These are phyloP conservation scores for Tipula lateralis DNA, from an alignment of 2,888 invertebrate genomes.

Conservation along the genomic window DNA sequence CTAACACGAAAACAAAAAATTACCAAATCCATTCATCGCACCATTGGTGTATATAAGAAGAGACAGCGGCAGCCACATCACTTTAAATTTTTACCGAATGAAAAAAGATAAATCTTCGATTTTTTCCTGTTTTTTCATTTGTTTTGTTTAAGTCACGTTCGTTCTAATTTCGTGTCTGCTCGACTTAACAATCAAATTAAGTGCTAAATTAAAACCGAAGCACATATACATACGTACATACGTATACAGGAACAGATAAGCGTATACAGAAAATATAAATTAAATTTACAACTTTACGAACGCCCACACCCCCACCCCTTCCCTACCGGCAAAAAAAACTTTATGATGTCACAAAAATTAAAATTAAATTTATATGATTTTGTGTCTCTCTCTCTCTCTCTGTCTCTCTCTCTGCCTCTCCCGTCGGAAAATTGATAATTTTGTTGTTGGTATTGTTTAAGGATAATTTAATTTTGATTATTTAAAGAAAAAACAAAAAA, in stretches of 20 bases:
- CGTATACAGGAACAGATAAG: background rate
- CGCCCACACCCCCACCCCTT: background rate
- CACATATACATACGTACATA: background rate
- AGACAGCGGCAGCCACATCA: background rate
- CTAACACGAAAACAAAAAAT: too few species aligned
- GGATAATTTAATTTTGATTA: slow-evolving; percentile 3
- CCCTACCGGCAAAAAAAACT: background rate
- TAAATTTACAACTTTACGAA: background rate
- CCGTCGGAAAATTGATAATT: background rate
- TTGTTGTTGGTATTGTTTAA: background rate
- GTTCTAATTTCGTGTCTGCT: background rate
- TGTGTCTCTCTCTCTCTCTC: background rate
- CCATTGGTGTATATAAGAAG: too few species aligned
- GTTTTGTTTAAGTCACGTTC: background rate
- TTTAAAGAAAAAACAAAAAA: background rate
- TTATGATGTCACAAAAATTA: background rate
- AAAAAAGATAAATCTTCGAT: background rate
- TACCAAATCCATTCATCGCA: too few species aligned
- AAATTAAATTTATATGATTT: background rate
- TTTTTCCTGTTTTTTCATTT: background rate
- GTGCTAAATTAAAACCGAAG: background rate
- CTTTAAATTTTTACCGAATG: background rate
- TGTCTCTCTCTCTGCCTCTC: too few species aligned
- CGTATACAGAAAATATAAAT: background rate
- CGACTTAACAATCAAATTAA: background rate